Percentiles rank a stretch among this genome's conserved stretches.
Conservation (phyloP, 2,888 invertebrate species). For the Drosophila tanythrix region DNA sequence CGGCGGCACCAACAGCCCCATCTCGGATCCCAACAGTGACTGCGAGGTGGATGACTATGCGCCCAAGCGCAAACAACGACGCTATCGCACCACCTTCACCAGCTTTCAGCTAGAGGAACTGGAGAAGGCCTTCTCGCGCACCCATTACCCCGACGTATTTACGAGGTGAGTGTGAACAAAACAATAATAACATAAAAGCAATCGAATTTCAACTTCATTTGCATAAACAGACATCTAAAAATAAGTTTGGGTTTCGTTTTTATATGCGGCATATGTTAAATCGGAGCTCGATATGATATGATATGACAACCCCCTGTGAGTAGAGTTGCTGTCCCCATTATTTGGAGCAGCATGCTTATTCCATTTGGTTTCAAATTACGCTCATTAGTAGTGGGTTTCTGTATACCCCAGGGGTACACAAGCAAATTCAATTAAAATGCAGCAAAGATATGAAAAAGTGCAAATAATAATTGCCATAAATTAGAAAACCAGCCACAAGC, state of each 20-base stretch:
- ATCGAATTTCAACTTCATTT: slow-evolving; percentile 54
- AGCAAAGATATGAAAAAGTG: slow-evolving; percentile 49
- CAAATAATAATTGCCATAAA: slow-evolving; percentile 70
- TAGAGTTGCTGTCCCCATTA: slow-evolving; percentile 18
- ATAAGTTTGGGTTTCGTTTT: slow-evolving; percentile 27
- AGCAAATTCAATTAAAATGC: slow-evolving; percentile 65
- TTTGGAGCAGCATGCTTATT: slow-evolving; percentile 36
- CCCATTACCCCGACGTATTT: slow-evolving; percentile 99
- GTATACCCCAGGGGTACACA: slow-evolving; percentile 23
- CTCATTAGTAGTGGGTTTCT: slow-evolving; percentile 22
- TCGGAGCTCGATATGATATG: slow-evolving; percentile 17
- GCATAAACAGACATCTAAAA: slow-evolving; percentile 54
- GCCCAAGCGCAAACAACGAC: slow-evolving; percentile 94
- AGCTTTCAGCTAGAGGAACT: slow-evolving; percentile 97
- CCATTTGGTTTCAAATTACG: slow-evolving; percentile 37
- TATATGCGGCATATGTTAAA: slow-evolving; percentile 45
- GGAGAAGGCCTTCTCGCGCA: slow-evolving; percentile 98
- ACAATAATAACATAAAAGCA: slow-evolving; percentile 28
- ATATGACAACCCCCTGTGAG: slow-evolving; percentile 24
- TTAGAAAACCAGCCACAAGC: slow-evolving; percentile 55
- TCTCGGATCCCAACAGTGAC: slow-evolving; percentile 88
- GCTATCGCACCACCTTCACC: slow-evolving; percentile 97
- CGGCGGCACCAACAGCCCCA: slow-evolving; percentile 85
- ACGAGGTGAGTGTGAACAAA: slow-evolving; percentile 89
- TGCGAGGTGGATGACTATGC: slow-evolving; percentile 91